Base-by-base conservation (phyloP, 2,888 invertebrate genomes). In the Lasioglossum malachurum region DNA sequence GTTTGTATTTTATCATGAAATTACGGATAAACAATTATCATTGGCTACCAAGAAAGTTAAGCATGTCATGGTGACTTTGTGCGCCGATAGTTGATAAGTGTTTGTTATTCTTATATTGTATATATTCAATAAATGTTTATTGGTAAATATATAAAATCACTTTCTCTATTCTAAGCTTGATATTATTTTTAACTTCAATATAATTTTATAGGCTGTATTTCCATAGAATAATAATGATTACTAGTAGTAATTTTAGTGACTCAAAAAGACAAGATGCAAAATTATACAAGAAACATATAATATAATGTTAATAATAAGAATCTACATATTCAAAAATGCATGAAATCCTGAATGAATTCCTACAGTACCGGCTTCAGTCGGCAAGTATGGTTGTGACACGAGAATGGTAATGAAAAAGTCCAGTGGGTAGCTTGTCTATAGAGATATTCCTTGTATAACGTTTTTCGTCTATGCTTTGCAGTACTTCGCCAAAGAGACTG, bases 1-100 rank as follows among this genome's bases (percentile, higher is more conserved):
- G 75, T 95, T 98, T 86, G 97, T 98, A 16, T 94, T 97, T 5
- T 97, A 98, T 94, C 96, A 97, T 90, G 97, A 98, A 93, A 96
- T 98, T 72, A 96, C 96, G 1, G 97, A 97, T 89, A 96, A 97
- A 88, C 97, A 97, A 91, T 96, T 97, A 10, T 96, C 96, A 93
- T 96, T 97, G 82, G 97, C 97, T 82, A 97, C 98, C 90, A 96
- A 96, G 94, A 98, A 98, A 95, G 96, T 98, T 81, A 95, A 95
- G 0, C 96, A 96, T 88, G 97, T 98, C 31, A 97, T 98, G 84
- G 16, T 31, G 31, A 31, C 31, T 64, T 4, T 60, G 27, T 31
- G 64, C 8, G 27, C 7, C 64, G 2, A 7, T 31, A 16, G 27
- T 31, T 27, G 60, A 27, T 16, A 31, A 27, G n/a, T 57, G 10